Evolutionary conservation across 2,113 vertebrate species (phyloP).

Genomic region (Girardinichthys multiradiatus): DNA sequence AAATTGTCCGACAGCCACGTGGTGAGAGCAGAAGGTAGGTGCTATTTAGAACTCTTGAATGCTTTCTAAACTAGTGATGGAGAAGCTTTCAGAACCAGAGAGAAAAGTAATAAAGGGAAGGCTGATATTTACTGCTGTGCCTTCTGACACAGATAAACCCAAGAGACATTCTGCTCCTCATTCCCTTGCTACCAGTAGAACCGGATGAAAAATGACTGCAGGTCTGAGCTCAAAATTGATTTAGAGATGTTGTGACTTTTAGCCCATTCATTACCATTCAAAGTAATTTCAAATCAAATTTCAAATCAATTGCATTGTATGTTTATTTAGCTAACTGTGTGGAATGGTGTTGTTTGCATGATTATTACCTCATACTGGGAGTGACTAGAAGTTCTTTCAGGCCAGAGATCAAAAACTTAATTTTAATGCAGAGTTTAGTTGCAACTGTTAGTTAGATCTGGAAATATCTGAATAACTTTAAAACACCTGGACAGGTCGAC

Average conservation of each 20-base stretch:
- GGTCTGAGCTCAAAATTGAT: neutral
- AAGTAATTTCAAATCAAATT: too few species aligned
- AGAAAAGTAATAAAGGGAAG: conserved; percentile 48
- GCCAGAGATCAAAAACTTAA: too few species aligned
- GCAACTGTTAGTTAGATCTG: too few species aligned
- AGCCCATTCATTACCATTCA: neutral
- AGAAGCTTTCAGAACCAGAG: conserved; percentile 37
- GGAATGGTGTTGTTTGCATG: neutral
- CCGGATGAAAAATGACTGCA: neutral
- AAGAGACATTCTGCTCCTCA: conserved; percentile 1
- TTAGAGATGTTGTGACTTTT: neutral
- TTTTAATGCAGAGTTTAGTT: too few species aligned
- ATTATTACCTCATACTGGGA: neutral
- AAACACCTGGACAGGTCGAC: too few species aligned
- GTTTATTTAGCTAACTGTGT: too few species aligned
- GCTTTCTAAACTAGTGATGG: conserved; percentile 17
- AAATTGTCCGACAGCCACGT: too few species aligned
- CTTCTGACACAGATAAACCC: conserved; percentile 32
- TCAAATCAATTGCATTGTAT: too few species aligned
- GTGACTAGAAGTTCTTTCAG: neutral
- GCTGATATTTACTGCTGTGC: conserved; percentile 19
- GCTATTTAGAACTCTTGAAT: neutral
- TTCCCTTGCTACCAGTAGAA: neutral
- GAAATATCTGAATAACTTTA: too few species aligned
- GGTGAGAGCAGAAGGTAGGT: too few species aligned